Evolutionary conservation across 2,888 invertebrate genomes (phyloP).

Genomic region (Stenodema calcarata): DNA sequence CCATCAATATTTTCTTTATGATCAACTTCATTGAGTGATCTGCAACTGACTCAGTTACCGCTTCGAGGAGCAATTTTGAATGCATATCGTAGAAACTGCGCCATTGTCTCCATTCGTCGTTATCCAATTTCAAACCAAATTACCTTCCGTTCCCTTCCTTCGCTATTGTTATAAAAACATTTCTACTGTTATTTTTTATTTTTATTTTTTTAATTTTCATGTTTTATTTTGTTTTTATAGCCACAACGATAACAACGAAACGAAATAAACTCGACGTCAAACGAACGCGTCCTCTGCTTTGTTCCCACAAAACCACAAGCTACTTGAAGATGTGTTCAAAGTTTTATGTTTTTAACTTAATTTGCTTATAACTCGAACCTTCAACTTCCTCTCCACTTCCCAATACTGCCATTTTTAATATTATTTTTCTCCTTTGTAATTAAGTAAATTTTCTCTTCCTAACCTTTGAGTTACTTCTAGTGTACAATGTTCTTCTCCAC

Average conservation of each 20-base stretch:
- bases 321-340: conserved; percentile 1
- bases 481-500: background rate
- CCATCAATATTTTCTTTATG: too few relatives aligned
- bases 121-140: too few relatives aligned
- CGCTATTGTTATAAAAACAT: too few relatives aligned
- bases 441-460: background rate
- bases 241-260: conserved; percentile 10
- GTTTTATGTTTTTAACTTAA: background rate
- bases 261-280: background rate
- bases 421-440: background rate
- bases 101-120: too few relatives aligned
- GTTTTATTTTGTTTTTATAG: background rate
- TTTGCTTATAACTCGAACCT: background rate
- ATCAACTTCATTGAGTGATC: too few relatives aligned
- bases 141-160: too few relatives aligned
- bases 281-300: background rate
- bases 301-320: background rate
- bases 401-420: background rate
- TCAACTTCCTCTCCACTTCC: background rate
- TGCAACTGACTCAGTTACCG: too few relatives aligned
- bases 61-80: too few relatives aligned
- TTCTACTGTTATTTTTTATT: too few relatives aligned
- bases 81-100: too few relatives aligned
- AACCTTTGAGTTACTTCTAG: background rate
- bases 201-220: background rate